A percentile compares a stretch with the other conserved stretches of the same genome.
phyloP scores from a whole-genome alignment of 2,888 invertebrate genomes.

The Apoda limacodes region DNA sequence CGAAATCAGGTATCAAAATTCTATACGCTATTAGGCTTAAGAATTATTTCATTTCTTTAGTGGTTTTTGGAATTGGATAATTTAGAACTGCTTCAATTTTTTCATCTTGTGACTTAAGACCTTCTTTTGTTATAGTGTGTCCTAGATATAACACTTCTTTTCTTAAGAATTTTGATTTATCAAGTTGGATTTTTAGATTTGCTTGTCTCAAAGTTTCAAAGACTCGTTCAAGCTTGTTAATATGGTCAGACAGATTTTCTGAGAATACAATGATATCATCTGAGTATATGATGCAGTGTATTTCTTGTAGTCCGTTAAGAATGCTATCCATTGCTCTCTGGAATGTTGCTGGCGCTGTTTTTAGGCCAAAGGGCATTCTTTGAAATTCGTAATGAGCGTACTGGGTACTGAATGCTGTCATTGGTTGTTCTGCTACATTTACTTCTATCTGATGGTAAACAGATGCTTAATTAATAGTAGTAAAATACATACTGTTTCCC shows the following conservation, averaged over 20 bases:
- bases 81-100: no score
- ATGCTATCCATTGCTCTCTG: slow-evolving; percentile 23
- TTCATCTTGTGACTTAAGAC: no score
- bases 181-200: no score
- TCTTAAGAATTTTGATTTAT: no score
- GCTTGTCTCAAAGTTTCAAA: no score
- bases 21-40: slow-evolving; percentile 22
- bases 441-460: slow-evolving; percentile 10
- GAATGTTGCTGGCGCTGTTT: slow-evolving; percentile 24
- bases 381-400: slow-evolving; percentile 19
- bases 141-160: no score
- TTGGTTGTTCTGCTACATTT: slow-evolving; percentile 6
- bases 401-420: slow-evolving; percentile 17
- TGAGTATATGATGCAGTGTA: slow-evolving; percentile 21
- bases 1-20: slow-evolving; percentile 8
- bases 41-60: slow-evolving; percentile 25
- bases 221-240: slow-evolving; percentile 16
- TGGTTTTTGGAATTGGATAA: slow-evolving; percentile 20
- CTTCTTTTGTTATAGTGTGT: no score
- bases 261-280: slow-evolving; percentile 22
- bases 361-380: slow-evolving; percentile 20
- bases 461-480: slow-evolving; percentile 17
- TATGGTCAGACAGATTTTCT: slow-evolving; percentile 20
- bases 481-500: no score
- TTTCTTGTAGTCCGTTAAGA: slow-evolving; percentile 20